Evolutionary conservation across 2,888 invertebrate genomes (phyloP).

Genomic region (Latheticus oryzae): DNA sequence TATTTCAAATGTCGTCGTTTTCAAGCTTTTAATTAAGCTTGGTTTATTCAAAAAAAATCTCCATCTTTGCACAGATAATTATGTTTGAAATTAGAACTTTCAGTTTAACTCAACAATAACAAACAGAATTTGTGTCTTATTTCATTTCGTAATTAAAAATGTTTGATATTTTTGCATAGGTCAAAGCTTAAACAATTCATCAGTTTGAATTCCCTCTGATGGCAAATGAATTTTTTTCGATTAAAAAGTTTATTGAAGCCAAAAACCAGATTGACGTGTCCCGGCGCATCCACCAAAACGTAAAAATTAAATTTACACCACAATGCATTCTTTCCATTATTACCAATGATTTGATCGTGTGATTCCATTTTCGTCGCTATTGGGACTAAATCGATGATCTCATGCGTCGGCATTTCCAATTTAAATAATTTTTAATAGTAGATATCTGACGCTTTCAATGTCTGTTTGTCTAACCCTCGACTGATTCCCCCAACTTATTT

Average conservation of each 20-base stretch:
- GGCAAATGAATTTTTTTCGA: not conserved
- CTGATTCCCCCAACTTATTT: conserved; percentile 17
- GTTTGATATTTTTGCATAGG: not conserved
- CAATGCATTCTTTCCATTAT: conserved; percentile 20
- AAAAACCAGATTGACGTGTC: conserved; percentile 10
- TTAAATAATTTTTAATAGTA: conserved; percentile 34
- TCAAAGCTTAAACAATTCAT: conserved; percentile 4
- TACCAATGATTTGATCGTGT: conserved; percentile 15
- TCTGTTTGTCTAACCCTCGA: conserved; percentile 29
- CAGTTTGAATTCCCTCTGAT: conserved; percentile 5
- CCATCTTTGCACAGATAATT: no score
- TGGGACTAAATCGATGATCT: conserved; percentile 6
- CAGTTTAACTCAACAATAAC: no score
- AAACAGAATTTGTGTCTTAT: no score
- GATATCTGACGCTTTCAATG: conserved; percentile 9
- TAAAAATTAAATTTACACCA: conserved; percentile 29
- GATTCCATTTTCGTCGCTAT: conserved; percentile 9
- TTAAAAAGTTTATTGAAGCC: conserved; percentile 4
- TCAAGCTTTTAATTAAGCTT: conserved; percentile 6
- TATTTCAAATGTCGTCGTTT: not conserved
- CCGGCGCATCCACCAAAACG: conserved; percentile 27
- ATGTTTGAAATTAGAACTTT: no score
- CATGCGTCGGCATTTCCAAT: conserved; percentile 13
- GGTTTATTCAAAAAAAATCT: no score
- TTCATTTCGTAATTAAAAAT: no score